Conservation (phyloP, 2,888 invertebrate species). For the Geophilus truncorum region DNA sequence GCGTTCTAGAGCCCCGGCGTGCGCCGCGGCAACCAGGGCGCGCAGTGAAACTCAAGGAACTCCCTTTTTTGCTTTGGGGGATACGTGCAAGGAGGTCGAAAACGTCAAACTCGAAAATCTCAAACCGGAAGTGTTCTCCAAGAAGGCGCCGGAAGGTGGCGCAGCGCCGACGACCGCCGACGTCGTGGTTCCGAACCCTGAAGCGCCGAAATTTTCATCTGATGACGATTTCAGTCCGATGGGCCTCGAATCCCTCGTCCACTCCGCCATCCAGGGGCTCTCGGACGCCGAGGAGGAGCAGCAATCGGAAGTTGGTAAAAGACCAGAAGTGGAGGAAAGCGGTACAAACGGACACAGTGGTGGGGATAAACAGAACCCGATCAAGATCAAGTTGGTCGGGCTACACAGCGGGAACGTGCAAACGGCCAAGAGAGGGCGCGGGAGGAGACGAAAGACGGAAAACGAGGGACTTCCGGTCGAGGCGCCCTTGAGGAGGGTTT, state of each 20-base stretch:
- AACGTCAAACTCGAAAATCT: background rate
- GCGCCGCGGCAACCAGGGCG: background rate
- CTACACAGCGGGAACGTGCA: conserved; percentile 2
- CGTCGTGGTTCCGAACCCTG: background rate
- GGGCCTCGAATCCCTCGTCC: background rate
- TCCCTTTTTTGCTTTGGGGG: too few relatives aligned
- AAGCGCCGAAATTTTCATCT: conserved; percentile 32
- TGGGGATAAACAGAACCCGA: background rate
- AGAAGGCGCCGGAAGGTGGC: too few relatives aligned
- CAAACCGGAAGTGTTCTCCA: background rate
- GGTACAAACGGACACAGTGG: background rate
- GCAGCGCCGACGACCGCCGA: background rate
- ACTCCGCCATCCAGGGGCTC: background rate
- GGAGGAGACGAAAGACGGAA: too few relatives aligned
- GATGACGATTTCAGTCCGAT: conserved; percentile 30
- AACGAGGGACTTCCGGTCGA: too few relatives aligned
- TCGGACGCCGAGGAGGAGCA: background rate
- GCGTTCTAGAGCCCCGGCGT: background rate
- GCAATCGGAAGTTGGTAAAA: background rate
- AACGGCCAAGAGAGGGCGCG: background rate
- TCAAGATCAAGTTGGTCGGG: conserved; percentile 19
- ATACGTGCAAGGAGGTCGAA: background rate
- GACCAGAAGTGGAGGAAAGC: background rate
- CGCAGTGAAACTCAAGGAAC: too few relatives aligned
- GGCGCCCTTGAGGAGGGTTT: background rate